phyloP scores from a whole-genome alignment of 2,888 invertebrate genomes.

The Tipula unca region DNA sequence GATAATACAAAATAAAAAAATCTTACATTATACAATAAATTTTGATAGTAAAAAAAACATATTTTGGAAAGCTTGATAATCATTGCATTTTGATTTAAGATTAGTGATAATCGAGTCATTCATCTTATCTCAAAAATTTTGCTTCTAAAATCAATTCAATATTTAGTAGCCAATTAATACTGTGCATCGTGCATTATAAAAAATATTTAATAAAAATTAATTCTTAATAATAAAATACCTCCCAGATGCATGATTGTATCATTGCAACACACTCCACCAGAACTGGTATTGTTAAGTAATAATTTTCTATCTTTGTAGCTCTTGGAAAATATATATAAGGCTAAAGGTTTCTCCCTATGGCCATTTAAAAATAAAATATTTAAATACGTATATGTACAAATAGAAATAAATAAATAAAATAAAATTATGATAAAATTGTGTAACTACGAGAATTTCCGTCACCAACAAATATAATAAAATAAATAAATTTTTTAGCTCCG shows the following conservation, averaged over 20 bases:
- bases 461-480: neutral
- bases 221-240: constrained; percentile 41
- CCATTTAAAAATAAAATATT: neutral
- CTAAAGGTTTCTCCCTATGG: constrained; percentile 78
- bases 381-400: neutral
- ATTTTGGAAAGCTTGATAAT: too few relatives aligned
- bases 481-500: neutral
- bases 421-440: neutral
- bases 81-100: neutral
- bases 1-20: neutral
- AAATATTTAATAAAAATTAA: neutral
- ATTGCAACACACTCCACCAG: constrained; percentile 76
- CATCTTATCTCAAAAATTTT: neutral
- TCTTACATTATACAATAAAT: neutral
- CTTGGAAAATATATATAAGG: constrained; percentile 76
- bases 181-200: neutral
- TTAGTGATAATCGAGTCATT: neutral
- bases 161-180: neutral
- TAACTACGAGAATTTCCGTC: neutral
- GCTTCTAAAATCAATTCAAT: neutral
- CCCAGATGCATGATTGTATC: constrained; percentile 77
- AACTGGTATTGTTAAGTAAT: constrained; percentile 62
- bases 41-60: neutral
- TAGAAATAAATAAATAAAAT: too few relatives aligned
- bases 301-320: constrained; percentile 49